Conservation (phyloP, 2,888 invertebrate species). For the Spilosoma lubricipeda region DNA sequence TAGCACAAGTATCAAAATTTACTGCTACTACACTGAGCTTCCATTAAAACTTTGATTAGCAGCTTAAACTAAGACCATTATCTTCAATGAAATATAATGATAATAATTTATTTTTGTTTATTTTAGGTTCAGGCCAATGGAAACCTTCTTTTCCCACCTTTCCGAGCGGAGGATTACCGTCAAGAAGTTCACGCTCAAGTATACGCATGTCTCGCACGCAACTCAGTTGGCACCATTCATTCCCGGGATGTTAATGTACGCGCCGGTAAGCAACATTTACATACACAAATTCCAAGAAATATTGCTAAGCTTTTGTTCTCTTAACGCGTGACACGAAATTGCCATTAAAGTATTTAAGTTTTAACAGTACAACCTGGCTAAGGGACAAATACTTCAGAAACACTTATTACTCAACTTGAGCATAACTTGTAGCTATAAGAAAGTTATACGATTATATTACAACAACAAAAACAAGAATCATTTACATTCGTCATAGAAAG, state of each 20-base stretch:
- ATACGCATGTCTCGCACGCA: slow-evolving; percentile 96
- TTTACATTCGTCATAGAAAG: slow-evolving; percentile 15
- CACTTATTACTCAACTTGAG: slow-evolving; percentile 23
- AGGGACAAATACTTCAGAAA: slow-evolving; percentile 33
- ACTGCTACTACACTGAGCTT: no score
- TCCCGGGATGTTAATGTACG: slow-evolving; percentile 97
- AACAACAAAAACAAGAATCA: slow-evolving; percentile 32
- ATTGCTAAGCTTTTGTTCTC: slow-evolving; percentile 40
- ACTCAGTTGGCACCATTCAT: slow-evolving; percentile 95
- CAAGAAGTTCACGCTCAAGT: slow-evolving; percentile 98
- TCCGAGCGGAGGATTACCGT: slow-evolving; percentile 96
- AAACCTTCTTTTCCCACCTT: slow-evolving; percentile 97
- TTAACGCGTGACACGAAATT: slow-evolving; percentile 24
- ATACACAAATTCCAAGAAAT: slow-evolving; percentile 41
- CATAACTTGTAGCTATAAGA: slow-evolving; percentile 12
- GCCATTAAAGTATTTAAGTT: slow-evolving; percentile 18
- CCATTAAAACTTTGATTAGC: neutral
- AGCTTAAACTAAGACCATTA: neutral
- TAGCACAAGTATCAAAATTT: no score
- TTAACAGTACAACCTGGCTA: slow-evolving; percentile 25
- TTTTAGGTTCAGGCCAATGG: slow-evolving; percentile 94
- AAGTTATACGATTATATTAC: slow-evolving; percentile 36
- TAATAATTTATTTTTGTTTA: neutral
- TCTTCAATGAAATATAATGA: neutral
- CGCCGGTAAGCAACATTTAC: slow-evolving; percentile 91